Conservation (phyloP, 2,113 vertebrate species). For the Bubo blakistoni region DNA sequence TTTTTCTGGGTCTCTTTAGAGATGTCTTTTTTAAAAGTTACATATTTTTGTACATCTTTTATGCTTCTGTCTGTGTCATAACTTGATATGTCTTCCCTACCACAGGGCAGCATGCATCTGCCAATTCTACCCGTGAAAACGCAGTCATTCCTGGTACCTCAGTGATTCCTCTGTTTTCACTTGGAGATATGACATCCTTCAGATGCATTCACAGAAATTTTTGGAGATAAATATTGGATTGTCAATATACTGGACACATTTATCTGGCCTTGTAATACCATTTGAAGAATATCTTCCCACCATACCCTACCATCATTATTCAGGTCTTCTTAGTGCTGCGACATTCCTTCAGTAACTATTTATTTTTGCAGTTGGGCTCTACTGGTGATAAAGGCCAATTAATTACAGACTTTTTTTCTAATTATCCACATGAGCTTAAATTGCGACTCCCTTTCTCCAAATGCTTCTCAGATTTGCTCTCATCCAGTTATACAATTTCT, state of each 20-base stretch:
- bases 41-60: background rate
- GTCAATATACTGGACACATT: background rate
- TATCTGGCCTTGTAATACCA: background rate
- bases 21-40: background rate
- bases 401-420: background rate
- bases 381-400: background rate
- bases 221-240: background rate
- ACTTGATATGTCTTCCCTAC: background rate
- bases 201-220: background rate
- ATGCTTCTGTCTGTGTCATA: background rate
- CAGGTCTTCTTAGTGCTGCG: background rate
- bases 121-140: background rate
- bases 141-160: background rate
- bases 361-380: background rate
- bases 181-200: background rate
- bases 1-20: background rate
- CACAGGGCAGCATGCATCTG: background rate
- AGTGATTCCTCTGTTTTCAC: background rate
- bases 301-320: rapidly evolving
- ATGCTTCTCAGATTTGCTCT: background rate
- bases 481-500: background rate
- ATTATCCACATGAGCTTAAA: background rate
- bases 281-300: background rate
- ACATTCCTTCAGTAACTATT: background rate
- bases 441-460: background rate